Conservation (phyloP, 2,113 vertebrate species). For the Dolichotis patagonum region DNA sequence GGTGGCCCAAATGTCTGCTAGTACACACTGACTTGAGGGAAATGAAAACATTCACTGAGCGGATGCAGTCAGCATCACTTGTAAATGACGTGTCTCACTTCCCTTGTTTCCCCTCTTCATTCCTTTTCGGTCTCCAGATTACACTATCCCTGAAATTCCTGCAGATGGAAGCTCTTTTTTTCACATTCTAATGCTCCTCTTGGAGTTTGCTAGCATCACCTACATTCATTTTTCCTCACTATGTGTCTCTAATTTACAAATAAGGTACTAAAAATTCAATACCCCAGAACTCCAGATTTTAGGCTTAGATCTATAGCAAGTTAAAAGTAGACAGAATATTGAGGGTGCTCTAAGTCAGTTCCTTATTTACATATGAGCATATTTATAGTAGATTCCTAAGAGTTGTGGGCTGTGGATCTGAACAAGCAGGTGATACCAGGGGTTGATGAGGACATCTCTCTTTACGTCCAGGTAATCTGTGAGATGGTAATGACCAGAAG, state of each 20-base stretch:
- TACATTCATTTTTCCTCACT: background rate
- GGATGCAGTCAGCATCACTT: background rate
- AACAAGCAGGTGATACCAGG: background rate
- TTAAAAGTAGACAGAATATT: background rate
- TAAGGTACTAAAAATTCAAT: background rate
- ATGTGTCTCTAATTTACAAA: slow-evolving; percentile 32
- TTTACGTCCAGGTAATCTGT: background rate
- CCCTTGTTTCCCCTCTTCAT: background rate
- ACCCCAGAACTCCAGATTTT: background rate
- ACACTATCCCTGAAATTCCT: background rate
- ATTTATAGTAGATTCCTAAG: background rate
- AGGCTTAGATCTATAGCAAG: background rate
- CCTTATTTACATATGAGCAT: background rate
- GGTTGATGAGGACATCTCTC: background rate
- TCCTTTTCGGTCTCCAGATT: background rate
- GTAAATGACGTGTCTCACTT: background rate
- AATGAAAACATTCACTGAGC: background rate
- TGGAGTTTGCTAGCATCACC: background rate
- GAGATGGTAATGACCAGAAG: background rate
- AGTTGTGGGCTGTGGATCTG: background rate
- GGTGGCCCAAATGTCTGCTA: background rate
- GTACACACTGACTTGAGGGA: background rate
- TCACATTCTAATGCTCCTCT: background rate
- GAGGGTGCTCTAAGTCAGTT: background rate
- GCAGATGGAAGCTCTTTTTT: background rate